Percentiles rank a stretch among this genome's conserved stretches.
These are phyloP conservation scores for Metopolophium dirhodum DNA, from an alignment of 1,140 invertebrate species.

Conservation along the genomic window DNA sequence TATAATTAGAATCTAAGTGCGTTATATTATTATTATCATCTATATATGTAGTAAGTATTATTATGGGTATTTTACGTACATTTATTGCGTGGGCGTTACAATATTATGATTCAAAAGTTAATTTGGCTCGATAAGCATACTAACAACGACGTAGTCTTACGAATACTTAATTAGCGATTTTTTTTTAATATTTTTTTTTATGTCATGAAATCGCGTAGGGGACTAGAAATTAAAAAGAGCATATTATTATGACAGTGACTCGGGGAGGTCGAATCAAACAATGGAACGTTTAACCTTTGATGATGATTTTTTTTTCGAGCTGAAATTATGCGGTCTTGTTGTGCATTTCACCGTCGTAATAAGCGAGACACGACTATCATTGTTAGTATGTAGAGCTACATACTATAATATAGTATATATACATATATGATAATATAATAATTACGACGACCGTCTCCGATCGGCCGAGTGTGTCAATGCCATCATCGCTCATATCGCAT, in stretches of 20 bases:
- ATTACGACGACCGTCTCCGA: neutral
- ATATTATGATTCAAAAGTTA: neutral
- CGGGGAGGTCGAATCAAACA: neutral
- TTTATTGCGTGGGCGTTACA: neutral
- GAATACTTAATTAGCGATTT: neutral
- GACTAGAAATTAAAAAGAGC: neutral
- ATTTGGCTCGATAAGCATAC: neutral
- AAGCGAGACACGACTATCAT: neutral
- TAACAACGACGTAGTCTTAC: neutral
- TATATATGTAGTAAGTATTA: neutral
- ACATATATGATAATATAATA: neutral
- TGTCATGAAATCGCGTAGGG: neutral
- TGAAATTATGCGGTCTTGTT: neutral
- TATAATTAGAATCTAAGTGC: neutral
- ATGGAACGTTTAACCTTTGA: conserved; percentile 18
- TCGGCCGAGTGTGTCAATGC: neutral
- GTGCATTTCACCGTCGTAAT: neutral
- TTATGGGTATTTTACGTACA: neutral
- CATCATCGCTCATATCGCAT: neutral
- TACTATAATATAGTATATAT: neutral
- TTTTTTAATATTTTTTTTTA: neutral
- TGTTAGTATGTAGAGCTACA: neutral
- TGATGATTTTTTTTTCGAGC: conserved; percentile 2
- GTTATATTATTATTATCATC: neutral
- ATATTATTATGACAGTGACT: neutral